Evolutionary conservation across 2,113 vertebrate genomes (phyloP).

Genomic region (Lathamus discolor): DNA sequence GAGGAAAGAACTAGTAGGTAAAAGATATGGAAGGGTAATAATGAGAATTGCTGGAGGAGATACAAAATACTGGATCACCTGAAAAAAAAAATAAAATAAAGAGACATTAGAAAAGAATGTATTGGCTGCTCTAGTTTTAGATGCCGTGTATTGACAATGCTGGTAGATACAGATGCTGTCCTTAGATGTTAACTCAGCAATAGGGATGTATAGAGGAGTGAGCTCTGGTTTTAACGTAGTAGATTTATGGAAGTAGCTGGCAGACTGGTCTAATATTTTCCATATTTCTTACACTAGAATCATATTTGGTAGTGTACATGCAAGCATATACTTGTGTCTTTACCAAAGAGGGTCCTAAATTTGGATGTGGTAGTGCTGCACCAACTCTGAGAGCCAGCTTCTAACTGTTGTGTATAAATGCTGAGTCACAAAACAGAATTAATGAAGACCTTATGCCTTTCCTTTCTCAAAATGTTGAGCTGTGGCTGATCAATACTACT

Average conservation of each 20-base stretch:
- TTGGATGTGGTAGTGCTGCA: not conserved
- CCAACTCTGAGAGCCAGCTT: not conserved
- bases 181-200: not conserved
- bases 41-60: not conserved
- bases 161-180: not conserved
- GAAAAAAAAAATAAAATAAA: not conserved
- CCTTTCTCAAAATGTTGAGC: not conserved
- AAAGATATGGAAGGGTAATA: not conserved
- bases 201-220: not conserved
- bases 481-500: not conserved
- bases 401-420: not conserved
- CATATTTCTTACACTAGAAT: not conserved
- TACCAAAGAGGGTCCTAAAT: fast-evolving
- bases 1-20: not conserved
- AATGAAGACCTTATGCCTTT: not conserved
- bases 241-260: not conserved
- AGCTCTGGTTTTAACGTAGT: not conserved
- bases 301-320: not conserved
- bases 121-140: not conserved
- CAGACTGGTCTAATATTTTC: not conserved
- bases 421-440: not conserved
- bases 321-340: not conserved
- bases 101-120: not conserved
- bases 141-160: not conserved
- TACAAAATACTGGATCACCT: not conserved